Percentiles rank a stretch among this genome's conserved stretches.
Evolutionary conservation across 2,888 invertebrate genomes (phyloP).

Genomic region (Chorisops tibialis): DNA sequence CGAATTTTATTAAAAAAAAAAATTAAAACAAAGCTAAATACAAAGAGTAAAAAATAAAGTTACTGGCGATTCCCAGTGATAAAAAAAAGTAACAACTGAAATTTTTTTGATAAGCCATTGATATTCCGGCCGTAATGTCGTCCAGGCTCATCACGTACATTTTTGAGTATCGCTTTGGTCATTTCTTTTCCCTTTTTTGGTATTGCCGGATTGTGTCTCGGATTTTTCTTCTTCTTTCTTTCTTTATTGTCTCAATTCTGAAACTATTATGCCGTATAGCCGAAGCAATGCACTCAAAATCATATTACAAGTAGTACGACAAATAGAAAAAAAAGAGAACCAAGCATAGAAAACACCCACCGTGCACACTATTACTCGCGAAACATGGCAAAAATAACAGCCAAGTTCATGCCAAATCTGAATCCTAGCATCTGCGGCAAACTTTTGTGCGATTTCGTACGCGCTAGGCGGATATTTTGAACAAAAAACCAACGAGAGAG

Average conservation of each 20-base stretch:
- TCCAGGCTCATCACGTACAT: constrained; percentile 35
- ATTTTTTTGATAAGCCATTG: constrained; percentile 34
- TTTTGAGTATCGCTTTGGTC: constrained; percentile 27
- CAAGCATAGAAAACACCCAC: constrained; percentile 1
- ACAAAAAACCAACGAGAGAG: background rate
- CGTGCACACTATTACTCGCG: background rate
- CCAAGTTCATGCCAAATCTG: background rate
- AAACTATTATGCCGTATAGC: background rate
- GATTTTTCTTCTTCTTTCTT: background rate
- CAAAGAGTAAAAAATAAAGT: background rate
- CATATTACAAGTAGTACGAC: too few species aligned
- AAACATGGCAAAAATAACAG: too few species aligned
- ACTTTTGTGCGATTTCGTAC: background rate
- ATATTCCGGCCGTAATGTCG: constrained; percentile 33
- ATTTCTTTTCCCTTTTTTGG: constrained; percentile 25
- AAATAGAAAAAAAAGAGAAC: too few species aligned
- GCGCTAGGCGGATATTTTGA: background rate
- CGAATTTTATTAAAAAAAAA: background rate
- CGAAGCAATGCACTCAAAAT: too few species aligned
- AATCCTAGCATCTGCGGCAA: background rate
- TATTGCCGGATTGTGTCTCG: background rate
- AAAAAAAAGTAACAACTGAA: constrained; percentile 18
- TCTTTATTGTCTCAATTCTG: background rate
- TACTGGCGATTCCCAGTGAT: constrained; percentile 17
- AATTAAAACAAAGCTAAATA: background rate